Base-by-base conservation (phyloP, 2,797 vertebrate genomes). In the Triplophysa bombifrons region DNA sequence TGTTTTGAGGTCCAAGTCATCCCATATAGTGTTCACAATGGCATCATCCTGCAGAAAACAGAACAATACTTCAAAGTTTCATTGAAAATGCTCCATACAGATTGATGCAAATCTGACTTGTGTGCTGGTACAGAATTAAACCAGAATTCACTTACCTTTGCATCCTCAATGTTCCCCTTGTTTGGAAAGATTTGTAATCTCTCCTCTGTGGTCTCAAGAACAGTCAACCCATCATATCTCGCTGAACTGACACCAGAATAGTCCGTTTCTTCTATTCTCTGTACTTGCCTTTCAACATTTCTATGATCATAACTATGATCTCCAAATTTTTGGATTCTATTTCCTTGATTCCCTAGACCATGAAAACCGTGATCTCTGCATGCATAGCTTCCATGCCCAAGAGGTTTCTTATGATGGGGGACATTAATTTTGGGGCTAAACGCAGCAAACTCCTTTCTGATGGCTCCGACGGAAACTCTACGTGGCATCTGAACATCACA, bases 1-100 rank as follows among this genome's bases (percentile, higher is more conserved):
- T 48, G 65, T 85, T 0, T 46, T 71, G 78, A 98, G 94, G 3
- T 69, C 4, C 80, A 96, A 82, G 86, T 92, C 61, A 1, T 22
- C 1, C 0, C 94, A 87, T 53, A 96, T 63, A 1, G 93, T 96
- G 91, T 95, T 97, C 72, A 98, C 93, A 0, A 98, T 86, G 75
- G 93, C 88, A 2, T 93, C 91, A 0, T 92, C 93, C 97, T 98
- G 69, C 65, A 73, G 16, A 65, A 84, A 27, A 27, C 25, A 27
- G 25, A 27, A 27, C 25, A 27, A 27, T 9, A 63, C 53, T 51
- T 4, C 55, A 27, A n/a, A 17, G 11, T 4, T 44, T 3, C 6
- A 3, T 27, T 17, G 10, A 55, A 55, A 55, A 55, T 25, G 20
- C 3, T 38, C 10, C 17, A 19, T 14, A 48, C 13, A 48, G 4